Base-by-base conservation (phyloP, 2,797 vertebrate species). In the Eremophila alpestris region DNA sequence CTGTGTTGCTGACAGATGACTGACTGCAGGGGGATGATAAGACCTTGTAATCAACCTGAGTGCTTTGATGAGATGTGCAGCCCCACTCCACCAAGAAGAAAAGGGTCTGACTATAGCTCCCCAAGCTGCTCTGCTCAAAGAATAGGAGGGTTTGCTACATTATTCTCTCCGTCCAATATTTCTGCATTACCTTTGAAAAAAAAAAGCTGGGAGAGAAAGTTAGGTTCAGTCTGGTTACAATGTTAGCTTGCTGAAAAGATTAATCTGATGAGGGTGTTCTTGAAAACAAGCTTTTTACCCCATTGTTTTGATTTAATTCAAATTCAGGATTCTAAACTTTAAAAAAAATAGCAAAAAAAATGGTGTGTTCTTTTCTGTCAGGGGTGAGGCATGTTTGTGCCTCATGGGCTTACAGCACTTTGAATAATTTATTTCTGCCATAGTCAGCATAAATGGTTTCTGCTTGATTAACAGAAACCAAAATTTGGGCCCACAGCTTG, bases 381-480 rank as follows among this genome's bases (percentile, higher is more conserved):
- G 38, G 11, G 11, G 7, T 36, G 59, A 76, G 55, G 34, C 34
- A 8, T 40, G 30, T 63, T 93, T 90, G 56, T 1, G 0, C 69
- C 62, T 92, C 59, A 10, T 23, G 8, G 64, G 24, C 64, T 96
- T 73, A 46, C 2, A 0, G 81, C 77, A 79, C 36, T 85, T 83
- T 63, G 86, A 91, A 63, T 88, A 73, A 79, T 82, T 91, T 88
- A 38, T 79, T 96, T 90, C 70, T 91, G 38, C 85, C 45, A 16
- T 16, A 78, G 76, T 96, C 95, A 93, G 77, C 38, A 0, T 76
- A 71, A 92, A 77, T 74, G 20, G 24, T 84, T 95, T 95, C 87
- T 94, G 63, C 63, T 79, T 76, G 82, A 67, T 81, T 92, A 85
- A 82, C 84, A 92, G 84, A 97, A 93, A 95, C 62, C 56, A 94